These are phyloP conservation scores for Nezara viridula DNA, from an alignment of 2,888 invertebrate species.

Conservation along the genomic window DNA sequence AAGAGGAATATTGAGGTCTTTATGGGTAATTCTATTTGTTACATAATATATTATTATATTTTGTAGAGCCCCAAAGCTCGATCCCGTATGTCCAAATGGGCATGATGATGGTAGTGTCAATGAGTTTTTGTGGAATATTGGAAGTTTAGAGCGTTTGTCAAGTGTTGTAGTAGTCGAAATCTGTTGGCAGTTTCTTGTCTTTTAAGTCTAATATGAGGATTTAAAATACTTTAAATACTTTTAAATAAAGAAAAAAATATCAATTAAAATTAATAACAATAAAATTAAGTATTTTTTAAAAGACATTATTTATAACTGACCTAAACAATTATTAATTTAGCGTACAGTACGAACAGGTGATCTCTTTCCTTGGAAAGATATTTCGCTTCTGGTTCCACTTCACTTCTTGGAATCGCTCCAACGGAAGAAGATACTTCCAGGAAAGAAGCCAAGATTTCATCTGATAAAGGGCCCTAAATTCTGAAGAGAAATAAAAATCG, in stretches of 20 bases:
- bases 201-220: too few species aligned
- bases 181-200: too few species aligned
- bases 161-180: too few species aligned
- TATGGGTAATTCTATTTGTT: too few species aligned
- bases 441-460: constrained; percentile 30
- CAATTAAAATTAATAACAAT: neutral
- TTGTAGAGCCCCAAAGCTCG: too few species aligned
- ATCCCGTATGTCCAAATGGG: too few species aligned
- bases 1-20: too few species aligned
- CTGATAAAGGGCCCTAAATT: constrained; percentile 27
- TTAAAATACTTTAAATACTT: too few species aligned
- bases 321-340: neutral
- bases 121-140: too few species aligned
- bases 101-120: too few species aligned
- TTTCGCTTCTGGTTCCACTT: constrained; percentile 22
- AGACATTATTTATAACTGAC: neutral
- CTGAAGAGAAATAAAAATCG: constrained; percentile 6
- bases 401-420: neutral
- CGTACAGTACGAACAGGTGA: neutral
- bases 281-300: neutral
- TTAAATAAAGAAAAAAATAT: neutral
- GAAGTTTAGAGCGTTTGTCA: too few species aligned
- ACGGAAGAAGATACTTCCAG: constrained; percentile 11
- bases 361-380: constrained; percentile 16
- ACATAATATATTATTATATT: too few species aligned